Base-by-base conservation (phyloP, 2,113 vertebrate genomes). In the Lampris megalopsis region DNA sequence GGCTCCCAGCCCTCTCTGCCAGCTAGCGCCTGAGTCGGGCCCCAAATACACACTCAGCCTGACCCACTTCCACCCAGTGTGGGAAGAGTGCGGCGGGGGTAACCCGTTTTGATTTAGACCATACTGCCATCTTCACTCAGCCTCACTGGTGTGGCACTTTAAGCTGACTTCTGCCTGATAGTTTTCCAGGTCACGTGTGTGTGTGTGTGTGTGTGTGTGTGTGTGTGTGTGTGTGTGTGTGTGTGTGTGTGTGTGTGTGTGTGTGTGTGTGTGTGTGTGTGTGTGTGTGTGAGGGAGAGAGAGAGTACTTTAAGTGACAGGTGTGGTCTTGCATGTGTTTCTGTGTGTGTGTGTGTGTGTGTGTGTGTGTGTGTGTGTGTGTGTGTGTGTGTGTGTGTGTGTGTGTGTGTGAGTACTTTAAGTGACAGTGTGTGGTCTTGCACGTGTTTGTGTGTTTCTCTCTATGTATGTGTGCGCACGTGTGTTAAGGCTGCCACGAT, bases 31-130 rank as follows among this genome's bases (percentile, higher is more conserved):
- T 43, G 7, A 73, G 82, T 49, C 1, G 82, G 79, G 87, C 82
- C 89, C 68, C 82, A 24, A 71, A 86, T 79, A 61, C 85, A 71
- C 8, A 52, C 78, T 83, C 74, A 73, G 84, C 68, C 86, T 90
- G 92, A 91, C 91, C 91, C 91, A 93, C 68, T 92, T 92, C 82
- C 73, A 86, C 78, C 76, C 82, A 83, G 82, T 89, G 83, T 87
- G 83, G 81, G 71, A 75, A 75, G 85, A 87, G 84, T 24, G 24
- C 24, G 24, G 24, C 24, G 24, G 24, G 76, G 75, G 87, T 80
- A 91, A 88, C 85, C 83, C 75, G 86, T 75, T 91, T 90, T 90
- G 73, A 88, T 82, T 77, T 57, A 68, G 84, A 57, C 48, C 4
- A 81, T 82, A 80, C 83, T 71, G 24, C 58, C 60, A 65, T 66